Conservation (phyloP, 2,888 invertebrate genomes). For the Leptarthrus brevirostris region DNA sequence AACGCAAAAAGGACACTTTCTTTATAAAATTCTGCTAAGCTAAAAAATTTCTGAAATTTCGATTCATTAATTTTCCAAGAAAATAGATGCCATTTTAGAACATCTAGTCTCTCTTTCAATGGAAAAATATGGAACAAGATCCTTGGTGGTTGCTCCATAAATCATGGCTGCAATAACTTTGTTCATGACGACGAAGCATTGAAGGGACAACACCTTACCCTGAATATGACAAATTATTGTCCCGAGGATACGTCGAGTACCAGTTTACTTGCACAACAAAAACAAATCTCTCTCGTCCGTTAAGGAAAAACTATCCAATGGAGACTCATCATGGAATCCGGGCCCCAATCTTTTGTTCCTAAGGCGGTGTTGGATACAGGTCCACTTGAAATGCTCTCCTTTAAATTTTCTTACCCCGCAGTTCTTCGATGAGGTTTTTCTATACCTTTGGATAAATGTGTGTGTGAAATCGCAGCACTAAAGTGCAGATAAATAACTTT, state of each 20-base stretch:
- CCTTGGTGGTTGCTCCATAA: slow-evolving; percentile 34
- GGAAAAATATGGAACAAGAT: background rate
- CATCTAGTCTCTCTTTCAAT: background rate
- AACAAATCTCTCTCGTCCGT: background rate
- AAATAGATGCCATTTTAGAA: background rate
- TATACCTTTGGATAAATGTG: background rate
- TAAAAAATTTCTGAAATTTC: too few relatives aligned
- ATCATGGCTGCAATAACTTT: slow-evolving; percentile 41
- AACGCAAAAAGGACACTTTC: too few relatives aligned
- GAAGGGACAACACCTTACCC: slow-evolving; percentile 36
- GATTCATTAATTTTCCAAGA: background rate
- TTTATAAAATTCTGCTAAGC: too few relatives aligned
- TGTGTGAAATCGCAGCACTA: slow-evolving; percentile 10
- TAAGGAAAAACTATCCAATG: slow-evolving; percentile 9
- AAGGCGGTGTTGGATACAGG: background rate
- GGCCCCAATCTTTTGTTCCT: slow-evolving; percentile 16
- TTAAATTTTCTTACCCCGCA: slow-evolving; percentile 5
- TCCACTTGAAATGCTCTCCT: slow-evolving; percentile 9
- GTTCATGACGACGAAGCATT: slow-evolving; percentile 28
- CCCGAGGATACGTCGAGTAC: slow-evolving; percentile 6
- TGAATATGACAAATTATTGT: slow-evolving; percentile 45
- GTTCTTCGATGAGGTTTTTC: slow-evolving; percentile 22
- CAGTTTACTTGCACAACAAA: slow-evolving; percentile 19
- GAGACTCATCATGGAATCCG: background rate
- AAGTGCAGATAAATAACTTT: slow-evolving; percentile 40